Percentiles rank a stretch among this genome's conserved stretches.
phyloP scores from a whole-genome alignment of 2,113 vertebrate genomes.

The Perccottus glenii region DNA sequence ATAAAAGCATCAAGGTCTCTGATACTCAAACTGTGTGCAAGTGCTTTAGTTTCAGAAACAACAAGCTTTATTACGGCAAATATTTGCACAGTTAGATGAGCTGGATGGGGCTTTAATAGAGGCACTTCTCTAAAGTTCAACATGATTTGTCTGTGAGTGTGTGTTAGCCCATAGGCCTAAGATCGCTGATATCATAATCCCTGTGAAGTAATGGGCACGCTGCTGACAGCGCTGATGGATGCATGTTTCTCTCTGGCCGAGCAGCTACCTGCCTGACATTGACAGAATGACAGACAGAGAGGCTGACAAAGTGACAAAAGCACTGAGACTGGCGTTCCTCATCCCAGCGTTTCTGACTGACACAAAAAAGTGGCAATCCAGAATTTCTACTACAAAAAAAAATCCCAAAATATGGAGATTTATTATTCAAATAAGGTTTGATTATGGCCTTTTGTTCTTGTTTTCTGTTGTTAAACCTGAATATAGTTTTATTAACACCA shows the following conservation, averaged over 20 bases:
- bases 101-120: slow-evolving; percentile 42
- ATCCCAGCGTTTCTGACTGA: slow-evolving; percentile 31
- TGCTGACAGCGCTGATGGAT: slow-evolving; percentile 64
- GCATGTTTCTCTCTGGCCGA: slow-evolving; percentile 30
- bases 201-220: slow-evolving; percentile 49
- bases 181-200: slow-evolving; percentile 54
- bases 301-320: slow-evolving; percentile 63
- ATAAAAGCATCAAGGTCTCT: slow-evolving; percentile 30
- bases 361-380: slow-evolving; percentile 19
- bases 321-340: slow-evolving; percentile 44
- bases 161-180: slow-evolving; percentile 27
- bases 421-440: too few species aligned
- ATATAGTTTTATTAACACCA: too few species aligned
- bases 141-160: slow-evolving; percentile 46
- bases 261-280: slow-evolving; percentile 48
- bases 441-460: too few species aligned
- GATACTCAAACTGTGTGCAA: slow-evolving; percentile 14
- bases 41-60: slow-evolving; percentile 34
- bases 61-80: slow-evolving; percentile 45
- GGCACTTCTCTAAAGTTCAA: slow-evolving; percentile 43
- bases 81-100: slow-evolving; percentile 61
- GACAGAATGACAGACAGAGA: slow-evolving; percentile 64
- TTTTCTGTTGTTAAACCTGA: too few species aligned
- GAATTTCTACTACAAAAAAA: not conserved
- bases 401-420: too few species aligned